phyloP scores from a whole-genome alignment of 2,797 vertebrate species.

The Alca torda region DNA sequence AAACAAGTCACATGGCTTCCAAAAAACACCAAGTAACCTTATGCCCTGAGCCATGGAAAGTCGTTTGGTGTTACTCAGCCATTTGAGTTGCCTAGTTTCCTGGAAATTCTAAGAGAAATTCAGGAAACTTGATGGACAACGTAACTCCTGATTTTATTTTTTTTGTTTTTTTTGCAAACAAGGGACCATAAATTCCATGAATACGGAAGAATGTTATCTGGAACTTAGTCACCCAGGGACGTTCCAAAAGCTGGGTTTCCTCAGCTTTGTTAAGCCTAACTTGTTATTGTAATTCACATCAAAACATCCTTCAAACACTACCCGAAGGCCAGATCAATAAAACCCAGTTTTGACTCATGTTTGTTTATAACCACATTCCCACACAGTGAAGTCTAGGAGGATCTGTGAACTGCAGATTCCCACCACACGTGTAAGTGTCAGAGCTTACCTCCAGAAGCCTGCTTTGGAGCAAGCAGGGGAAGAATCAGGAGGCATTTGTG shows the following conservation, averaged over 20 bases:
- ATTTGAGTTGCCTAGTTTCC: not conserved
- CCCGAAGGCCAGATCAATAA: not conserved
- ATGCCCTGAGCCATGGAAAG: not conserved
- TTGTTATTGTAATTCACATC: not conserved
- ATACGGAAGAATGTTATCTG: not conserved
- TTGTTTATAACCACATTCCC: not conserved
- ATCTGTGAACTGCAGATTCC: not conserved
- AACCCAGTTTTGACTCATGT: not conserved
- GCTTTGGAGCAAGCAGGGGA: not conserved
- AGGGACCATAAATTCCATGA: not conserved
- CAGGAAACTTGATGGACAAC: not conserved
- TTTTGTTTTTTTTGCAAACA: not conserved
- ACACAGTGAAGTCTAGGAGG: accelerated
- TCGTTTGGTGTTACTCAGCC: not conserved
- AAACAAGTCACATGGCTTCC: not conserved
- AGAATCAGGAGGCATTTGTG: not conserved
- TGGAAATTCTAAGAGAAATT: not conserved
- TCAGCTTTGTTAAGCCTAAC: not conserved
- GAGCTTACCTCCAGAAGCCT: not conserved
- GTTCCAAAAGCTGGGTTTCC: not conserved
- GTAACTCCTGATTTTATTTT: not conserved
- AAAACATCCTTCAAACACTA: not conserved
- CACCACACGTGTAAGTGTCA: not conserved
- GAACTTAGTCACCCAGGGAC: not conserved
- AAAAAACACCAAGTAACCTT: not conserved